phyloP scores from a whole-genome alignment of 2,113 vertebrate genomes.

The Porphyrio hochstetteri region DNA sequence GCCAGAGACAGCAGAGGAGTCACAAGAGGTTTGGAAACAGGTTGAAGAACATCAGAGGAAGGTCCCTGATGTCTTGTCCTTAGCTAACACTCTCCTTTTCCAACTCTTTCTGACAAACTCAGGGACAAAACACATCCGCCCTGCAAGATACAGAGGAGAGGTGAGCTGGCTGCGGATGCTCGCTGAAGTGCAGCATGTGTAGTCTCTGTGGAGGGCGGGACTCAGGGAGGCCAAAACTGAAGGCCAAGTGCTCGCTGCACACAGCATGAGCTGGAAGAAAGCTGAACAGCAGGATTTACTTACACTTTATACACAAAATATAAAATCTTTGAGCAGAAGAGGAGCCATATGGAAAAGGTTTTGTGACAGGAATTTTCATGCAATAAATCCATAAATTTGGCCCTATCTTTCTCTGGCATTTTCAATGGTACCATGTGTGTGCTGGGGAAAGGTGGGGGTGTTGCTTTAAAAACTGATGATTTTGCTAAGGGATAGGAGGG shows the following conservation, averaged over 20 bases:
- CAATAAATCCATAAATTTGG: conserved; percentile 55
- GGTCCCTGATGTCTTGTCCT: not conserved
- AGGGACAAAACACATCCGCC: fast-evolving
- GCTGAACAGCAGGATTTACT: conserved; percentile 52
- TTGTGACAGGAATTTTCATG: conserved; percentile 44
- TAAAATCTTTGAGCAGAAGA: conserved; percentile 36
- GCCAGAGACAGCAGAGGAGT: not conserved
- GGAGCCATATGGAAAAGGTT: conserved; percentile 45
- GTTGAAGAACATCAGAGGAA: fast-evolving
- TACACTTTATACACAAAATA: conserved; percentile 30
- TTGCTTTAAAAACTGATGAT: conserved; percentile 15
- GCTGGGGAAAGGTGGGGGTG: not conserved
- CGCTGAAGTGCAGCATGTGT: fast-evolving
- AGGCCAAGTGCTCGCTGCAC: not conserved
- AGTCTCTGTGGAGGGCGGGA: not conserved
- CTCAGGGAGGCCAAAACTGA: fast-evolving
- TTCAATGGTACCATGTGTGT: not conserved
- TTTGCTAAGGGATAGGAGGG: not conserved
- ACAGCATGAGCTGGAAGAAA: not conserved
- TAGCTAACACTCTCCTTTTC: not conserved
- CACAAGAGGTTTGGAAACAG: fast-evolving
- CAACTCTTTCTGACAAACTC: not conserved
- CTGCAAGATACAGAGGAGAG: fast-evolving
- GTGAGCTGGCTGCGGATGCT: not conserved
- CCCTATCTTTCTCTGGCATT: conserved; percentile 33